A percentile compares a stretch with the other conserved stretches of the same genome.
Evolutionary conservation across 2,888 invertebrate genomes (phyloP).

Genomic region (Himalopsyche tibetana): DNA sequence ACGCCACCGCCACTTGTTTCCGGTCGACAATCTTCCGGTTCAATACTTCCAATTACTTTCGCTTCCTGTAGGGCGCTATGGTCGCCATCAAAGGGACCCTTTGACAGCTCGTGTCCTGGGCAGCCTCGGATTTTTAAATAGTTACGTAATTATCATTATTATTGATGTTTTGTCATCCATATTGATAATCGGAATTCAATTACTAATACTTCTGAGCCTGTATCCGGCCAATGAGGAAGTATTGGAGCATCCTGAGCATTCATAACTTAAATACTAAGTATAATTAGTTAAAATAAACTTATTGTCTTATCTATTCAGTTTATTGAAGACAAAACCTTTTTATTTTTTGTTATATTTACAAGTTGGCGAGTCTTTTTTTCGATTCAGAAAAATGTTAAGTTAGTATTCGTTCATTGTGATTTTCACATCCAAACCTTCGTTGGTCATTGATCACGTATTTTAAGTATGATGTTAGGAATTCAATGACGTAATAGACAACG

Average conservation of each 20-base stretch:
- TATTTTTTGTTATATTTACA: too few species aligned
- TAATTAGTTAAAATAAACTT: too few species aligned
- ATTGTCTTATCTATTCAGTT: too few species aligned
- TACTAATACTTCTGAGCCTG: background rate
- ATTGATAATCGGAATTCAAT: background rate
- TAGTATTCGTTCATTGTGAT: too few species aligned
- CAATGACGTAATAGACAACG: too few species aligned
- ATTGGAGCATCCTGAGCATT: background rate
- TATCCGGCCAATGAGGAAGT: background rate
- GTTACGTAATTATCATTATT: constrained; percentile 23
- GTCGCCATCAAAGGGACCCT: constrained; percentile 16
- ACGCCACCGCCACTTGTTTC: constrained; percentile 36
- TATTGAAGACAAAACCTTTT: too few species aligned
- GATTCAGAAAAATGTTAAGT: too few species aligned
- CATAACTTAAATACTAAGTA: too few species aligned
- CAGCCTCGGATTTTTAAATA: constrained; percentile 15
- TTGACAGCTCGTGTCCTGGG: constrained; percentile 19
- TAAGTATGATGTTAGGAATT: too few species aligned
- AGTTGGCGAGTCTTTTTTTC: too few species aligned
- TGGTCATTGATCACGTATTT: too few species aligned
- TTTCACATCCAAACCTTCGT: too few species aligned
- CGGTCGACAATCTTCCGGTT: constrained; percentile 36
- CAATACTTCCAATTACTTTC: constrained; percentile 42
- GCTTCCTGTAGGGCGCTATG: constrained; percentile 37
- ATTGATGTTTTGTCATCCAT: constrained; percentile 5